Evolutionary conservation across 2,113 vertebrate species (phyloP).

Genomic region (Sylvilagus bachmani): DNA sequence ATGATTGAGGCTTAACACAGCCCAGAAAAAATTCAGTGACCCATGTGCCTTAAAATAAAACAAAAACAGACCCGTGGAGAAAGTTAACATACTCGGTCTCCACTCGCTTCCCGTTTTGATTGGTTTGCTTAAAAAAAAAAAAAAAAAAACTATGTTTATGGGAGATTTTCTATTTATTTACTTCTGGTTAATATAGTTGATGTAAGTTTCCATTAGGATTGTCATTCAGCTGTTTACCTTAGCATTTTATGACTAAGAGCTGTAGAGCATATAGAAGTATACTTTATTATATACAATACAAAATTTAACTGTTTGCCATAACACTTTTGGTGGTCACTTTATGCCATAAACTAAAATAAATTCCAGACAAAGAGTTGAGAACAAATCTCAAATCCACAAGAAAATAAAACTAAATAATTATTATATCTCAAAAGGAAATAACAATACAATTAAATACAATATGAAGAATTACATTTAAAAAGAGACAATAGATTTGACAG

Average conservation of each 20-base stretch:
- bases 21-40: slow-evolving; percentile 18
- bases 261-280: slow-evolving; percentile 25
- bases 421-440: slow-evolving; percentile 25
- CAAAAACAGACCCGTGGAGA: slow-evolving; percentile 1
- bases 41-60: slow-evolving; percentile 52
- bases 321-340: not conserved
- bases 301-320: slow-evolving; percentile 65
- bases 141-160: not conserved
- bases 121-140: not conserved
- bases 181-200: not conserved
- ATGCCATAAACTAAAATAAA: slow-evolving; percentile 25
- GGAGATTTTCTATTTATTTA: not conserved
- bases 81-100: not conserved
- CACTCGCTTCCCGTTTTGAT: not conserved
- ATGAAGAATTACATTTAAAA: not conserved
- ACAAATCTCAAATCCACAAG: slow-evolving; percentile 36
- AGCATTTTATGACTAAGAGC: slow-evolving; percentile 29
- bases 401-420: slow-evolving; percentile 53
- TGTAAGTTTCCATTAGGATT: not conserved
- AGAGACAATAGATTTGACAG: not conserved
- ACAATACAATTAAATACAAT: not conserved
- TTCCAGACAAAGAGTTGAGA: not conserved
- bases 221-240: slow-evolving; percentile 20
- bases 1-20: slow-evolving; percentile 25
- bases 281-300: slow-evolving; percentile 5